A percentile compares a stretch with the other conserved stretches of the same genome.
Conservation (phyloP, 2,888 invertebrate species). For the Acleris laterana region DNA sequence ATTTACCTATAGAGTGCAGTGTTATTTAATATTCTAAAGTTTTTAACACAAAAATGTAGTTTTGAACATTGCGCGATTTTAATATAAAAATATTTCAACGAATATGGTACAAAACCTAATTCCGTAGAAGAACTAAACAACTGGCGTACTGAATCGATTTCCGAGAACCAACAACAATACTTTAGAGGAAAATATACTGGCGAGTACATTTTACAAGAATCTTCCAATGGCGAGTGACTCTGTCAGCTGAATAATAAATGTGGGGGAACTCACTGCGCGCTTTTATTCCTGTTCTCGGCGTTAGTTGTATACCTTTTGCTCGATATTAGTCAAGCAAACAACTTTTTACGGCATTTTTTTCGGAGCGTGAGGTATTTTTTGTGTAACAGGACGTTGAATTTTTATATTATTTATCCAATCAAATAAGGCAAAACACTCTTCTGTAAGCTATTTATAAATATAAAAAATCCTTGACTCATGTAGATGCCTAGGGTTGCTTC, state of each 20-base stretch:
- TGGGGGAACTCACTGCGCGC: slow-evolving; percentile 54
- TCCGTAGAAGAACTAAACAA: slow-evolving; percentile 3
- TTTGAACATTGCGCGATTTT: background rate
- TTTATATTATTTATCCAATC: too few relatives aligned
- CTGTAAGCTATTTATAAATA: too few relatives aligned
- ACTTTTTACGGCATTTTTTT: background rate
- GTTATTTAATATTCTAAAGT: too few relatives aligned
- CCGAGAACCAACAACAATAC: slow-evolving; percentile 61
- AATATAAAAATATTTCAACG: background rate
- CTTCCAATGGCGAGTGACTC: slow-evolving; percentile 67
- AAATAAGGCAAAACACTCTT: too few relatives aligned
- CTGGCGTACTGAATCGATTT: slow-evolving; percentile 48
- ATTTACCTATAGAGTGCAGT: too few relatives aligned
- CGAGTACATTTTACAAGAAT: slow-evolving; percentile 59
- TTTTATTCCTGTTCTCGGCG: slow-evolving; percentile 58
- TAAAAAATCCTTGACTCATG: too few relatives aligned
- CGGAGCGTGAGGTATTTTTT: background rate
- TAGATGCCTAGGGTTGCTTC: too few relatives aligned
- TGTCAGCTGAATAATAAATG: slow-evolving; percentile 76
- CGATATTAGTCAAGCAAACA: slow-evolving; percentile 4
- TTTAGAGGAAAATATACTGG: slow-evolving; percentile 62
- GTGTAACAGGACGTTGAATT: too few relatives aligned
- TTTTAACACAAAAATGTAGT: background rate
- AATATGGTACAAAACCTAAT: background rate
- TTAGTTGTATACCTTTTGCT: slow-evolving; percentile 12